Conservation (phyloP, 2,113 vertebrate genomes). For the Gallinago media region DNA sequence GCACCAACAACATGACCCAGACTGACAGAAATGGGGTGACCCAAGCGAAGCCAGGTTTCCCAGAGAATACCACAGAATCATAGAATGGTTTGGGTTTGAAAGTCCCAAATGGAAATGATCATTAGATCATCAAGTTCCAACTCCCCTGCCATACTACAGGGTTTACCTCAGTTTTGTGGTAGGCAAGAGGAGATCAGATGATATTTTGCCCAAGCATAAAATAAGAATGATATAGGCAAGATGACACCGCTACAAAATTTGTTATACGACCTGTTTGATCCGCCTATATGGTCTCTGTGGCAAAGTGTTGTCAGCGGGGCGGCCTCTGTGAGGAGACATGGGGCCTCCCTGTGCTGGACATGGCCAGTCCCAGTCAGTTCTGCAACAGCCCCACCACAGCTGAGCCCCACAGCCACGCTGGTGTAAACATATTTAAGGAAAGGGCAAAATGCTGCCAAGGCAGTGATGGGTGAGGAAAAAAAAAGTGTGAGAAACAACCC, state of each 20-base stretch:
- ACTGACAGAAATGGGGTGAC: not conserved
- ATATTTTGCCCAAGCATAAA: not conserved
- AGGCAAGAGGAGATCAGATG: not conserved
- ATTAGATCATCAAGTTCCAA: too few relatives aligned
- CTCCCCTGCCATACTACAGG: too few relatives aligned
- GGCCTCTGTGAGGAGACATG: not conserved
- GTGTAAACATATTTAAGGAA: not conserved
- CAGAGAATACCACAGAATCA: too few relatives aligned
- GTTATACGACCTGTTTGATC: not conserved
- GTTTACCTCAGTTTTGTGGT: not conserved
- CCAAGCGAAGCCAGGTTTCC: not conserved
- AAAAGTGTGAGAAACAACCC: not conserved
- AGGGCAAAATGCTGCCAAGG: not conserved
- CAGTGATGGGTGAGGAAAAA: not conserved
- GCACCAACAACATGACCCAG: fast-evolving
- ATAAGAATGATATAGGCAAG: not conserved
- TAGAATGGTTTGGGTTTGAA: too few relatives aligned
- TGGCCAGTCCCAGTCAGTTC: fast-evolving
- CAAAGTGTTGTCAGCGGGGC: not conserved
- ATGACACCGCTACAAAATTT: not conserved
- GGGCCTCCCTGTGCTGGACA: not conserved
- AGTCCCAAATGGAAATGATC: too few relatives aligned
- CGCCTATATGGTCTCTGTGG: fast-evolving
- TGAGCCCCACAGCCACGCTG: not conserved
- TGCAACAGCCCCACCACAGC: not conserved